phyloP scores from a whole-genome alignment of 2,797 vertebrate species.

The Cynopterus sphinx region DNA sequence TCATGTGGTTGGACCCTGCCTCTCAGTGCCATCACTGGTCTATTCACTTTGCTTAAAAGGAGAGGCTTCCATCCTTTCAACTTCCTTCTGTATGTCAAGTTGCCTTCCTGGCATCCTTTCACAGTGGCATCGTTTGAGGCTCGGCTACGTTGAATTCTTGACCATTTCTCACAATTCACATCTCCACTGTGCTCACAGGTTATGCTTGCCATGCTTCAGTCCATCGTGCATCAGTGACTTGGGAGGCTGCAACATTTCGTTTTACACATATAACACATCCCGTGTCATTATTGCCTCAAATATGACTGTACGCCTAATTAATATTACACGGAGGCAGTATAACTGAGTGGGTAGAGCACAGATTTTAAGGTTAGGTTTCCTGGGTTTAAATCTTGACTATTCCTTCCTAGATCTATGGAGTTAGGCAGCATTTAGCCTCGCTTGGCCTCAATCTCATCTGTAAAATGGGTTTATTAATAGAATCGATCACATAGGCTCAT shows the following conservation, averaged over 20 bases:
- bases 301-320: neutral
- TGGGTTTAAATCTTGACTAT: neutral
- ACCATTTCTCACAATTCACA: neutral
- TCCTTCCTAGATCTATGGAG: neutral
- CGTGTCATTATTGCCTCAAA: neutral
- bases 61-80: neutral
- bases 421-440: neutral
- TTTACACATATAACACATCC: neutral
- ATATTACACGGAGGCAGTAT: neutral
- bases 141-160: neutral
- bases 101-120: neutral
- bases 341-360: neutral
- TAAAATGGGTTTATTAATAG: neutral
- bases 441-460: slow-evolving; percentile 5
- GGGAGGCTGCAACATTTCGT: neutral
- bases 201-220: neutral
- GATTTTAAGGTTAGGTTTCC: neutral
- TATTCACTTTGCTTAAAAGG: neutral
- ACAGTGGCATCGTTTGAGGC: neutral
- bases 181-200: neutral
- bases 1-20: neutral
- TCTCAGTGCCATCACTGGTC: neutral
- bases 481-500: neutral
- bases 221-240: neutral
- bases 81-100: too few relatives aligned